phyloP scores from a whole-genome alignment of 2,113 vertebrate species.

The Anoplopoma fimbria region DNA sequence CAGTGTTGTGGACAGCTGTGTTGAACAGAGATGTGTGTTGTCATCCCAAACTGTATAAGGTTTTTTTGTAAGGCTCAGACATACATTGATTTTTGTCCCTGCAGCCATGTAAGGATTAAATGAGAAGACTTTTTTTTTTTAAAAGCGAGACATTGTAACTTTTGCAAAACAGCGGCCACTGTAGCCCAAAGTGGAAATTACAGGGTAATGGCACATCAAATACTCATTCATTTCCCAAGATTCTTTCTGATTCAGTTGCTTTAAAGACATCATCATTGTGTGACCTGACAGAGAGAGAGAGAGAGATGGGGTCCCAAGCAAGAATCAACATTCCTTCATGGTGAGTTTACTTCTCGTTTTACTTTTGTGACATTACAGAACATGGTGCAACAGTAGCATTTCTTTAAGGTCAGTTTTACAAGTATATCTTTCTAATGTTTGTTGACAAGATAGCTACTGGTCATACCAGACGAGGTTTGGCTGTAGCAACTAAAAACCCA shows the following conservation, averaged over 20 bases:
- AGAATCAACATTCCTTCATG: not conserved
- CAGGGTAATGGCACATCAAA: not conserved
- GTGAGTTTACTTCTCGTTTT: not conserved
- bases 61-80: not conserved
- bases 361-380: not conserved
- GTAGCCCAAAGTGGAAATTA: not conserved
- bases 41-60: not conserved
- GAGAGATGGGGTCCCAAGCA: not conserved
- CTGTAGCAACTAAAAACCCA: not conserved
- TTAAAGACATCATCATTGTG: conserved; percentile 10
- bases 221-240: conserved; percentile 6
- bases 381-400: not conserved
- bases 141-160: not conserved
- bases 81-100: not conserved
- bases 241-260: not conserved
- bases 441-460: not conserved
- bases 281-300: not conserved
- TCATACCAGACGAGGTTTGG: not conserved
- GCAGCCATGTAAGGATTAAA: not conserved
- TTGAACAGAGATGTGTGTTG: not conserved
- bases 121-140: not conserved
- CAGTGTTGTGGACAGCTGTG: not conserved
- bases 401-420: not conserved
- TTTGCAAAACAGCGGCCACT: not conserved
- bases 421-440: not conserved